Evolutionary conservation across 2,797 vertebrate genomes (phyloP), one percentile per base, ranked within the genome.

Genomic region (Bufotes viridis): DNA sequence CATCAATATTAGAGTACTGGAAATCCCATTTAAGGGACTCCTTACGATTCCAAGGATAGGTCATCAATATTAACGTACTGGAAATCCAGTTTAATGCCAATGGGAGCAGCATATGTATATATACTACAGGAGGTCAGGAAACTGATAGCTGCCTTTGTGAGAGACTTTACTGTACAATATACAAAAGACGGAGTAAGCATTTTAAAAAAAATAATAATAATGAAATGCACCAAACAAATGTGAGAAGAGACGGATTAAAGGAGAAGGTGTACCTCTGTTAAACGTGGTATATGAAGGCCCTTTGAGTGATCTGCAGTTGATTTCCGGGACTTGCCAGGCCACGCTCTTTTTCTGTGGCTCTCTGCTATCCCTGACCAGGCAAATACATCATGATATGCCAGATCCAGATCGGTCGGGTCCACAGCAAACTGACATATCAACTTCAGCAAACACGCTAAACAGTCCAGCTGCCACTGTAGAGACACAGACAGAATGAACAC

Each of bases 401-500:
- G 94, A 92, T 99, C 98, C 92, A 99, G 93, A 91, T 99, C 98
- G 0, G 97, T 96, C 0, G 98, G 97, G 92, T 99, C 98, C 92
- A 99, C 97, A 0, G 98, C 98, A 91, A 99, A 99, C 94, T 99
- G 98, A 93, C 98, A 99, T 92, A 99, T 98, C 87, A 99, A 93
- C 94, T 99, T 99, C 93, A 99, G 95, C 92, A 99, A 95, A 92
- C 98, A 99, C 74, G 98, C 98, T 84, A 99, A 96, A 92, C 98
- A 99, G 95, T 99, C 98, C 90, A 99, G 95, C 92, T 99, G 96
- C 98, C 98, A 99, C 98, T 99, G 92, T 72, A 82, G 26, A 85
- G 70, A 76, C 13, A 89, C 34, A 82, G 7, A 89, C 13, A 14
- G 24, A 72, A 58, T 26, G 7, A 57, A 63, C 9, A 53, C 51